These are phyloP conservation scores for Stratiomys singularior DNA, from an alignment of 2,888 invertebrate species.

Conservation along the genomic window DNA sequence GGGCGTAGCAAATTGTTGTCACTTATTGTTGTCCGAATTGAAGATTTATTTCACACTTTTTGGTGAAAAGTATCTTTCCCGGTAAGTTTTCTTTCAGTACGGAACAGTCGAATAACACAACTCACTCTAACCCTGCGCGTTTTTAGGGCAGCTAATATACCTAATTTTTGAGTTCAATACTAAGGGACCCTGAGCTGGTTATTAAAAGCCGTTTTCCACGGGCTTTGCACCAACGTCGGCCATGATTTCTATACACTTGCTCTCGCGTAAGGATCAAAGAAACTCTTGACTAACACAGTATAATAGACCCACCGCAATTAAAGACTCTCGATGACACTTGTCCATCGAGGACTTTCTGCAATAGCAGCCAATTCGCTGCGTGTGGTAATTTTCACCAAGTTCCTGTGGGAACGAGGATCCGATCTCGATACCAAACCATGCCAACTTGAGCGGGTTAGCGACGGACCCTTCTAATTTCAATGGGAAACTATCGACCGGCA, in stretches of 20 bases:
- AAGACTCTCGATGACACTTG: conserved; percentile 20
- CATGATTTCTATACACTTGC: conserved; percentile 49
- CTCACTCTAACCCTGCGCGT: too few species aligned
- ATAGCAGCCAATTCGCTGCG: conserved; percentile 35
- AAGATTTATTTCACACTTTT: background rate
- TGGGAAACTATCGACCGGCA: conserved; percentile 9
- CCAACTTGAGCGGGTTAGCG: background rate
- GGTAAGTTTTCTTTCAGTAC: too few species aligned
- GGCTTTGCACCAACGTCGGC: too few species aligned
- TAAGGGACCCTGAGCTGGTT: too few species aligned
- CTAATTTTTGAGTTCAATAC: too few species aligned
- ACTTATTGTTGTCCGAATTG: conserved; percentile 23
- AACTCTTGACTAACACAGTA: background rate
- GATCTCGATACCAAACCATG: background rate
- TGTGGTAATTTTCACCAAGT: conserved; percentile 23
- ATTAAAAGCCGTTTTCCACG: too few species aligned
- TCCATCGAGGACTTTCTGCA: background rate
- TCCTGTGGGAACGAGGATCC: conserved; percentile 29
- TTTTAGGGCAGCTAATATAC: too few species aligned
- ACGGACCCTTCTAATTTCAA: background rate
- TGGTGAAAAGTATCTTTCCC: background rate
- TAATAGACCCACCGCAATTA: conserved; percentile 9
- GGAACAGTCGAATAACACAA: too few species aligned
- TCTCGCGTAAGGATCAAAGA: conserved; percentile 35
- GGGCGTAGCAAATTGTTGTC: conserved; percentile 51